A percentile compares a stretch with the other conserved stretches of the same genome.
These are phyloP conservation scores for Dendrolimus kikuchii DNA, from an alignment of 1,140 invertebrate species.

Conservation along the genomic window DNA sequence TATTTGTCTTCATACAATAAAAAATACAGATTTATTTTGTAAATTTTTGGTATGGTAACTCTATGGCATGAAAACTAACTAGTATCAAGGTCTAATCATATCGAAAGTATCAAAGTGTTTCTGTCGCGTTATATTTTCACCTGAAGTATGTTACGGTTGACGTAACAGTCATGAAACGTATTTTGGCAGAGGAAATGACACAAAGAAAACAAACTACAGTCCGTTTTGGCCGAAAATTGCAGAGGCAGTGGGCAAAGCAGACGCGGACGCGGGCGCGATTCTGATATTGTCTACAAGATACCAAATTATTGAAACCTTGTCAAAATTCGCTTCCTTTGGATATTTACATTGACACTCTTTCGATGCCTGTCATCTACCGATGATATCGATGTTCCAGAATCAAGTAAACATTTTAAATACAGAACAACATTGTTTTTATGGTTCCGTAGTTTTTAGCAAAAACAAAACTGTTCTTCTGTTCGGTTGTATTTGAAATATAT, in stretches of 20 bases:
- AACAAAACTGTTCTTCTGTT: too few species aligned
- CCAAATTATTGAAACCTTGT: constrained; percentile 61
- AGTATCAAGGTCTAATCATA: constrained; percentile 10
- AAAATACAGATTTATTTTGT: background rate
- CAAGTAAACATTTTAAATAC: background rate
- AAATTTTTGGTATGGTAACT: constrained; percentile 1
- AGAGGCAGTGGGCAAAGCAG: constrained; percentile 22
- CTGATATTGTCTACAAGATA: constrained; percentile 22
- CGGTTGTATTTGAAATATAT: too few species aligned
- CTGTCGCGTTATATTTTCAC: constrained; percentile 39
- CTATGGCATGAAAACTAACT: background rate
- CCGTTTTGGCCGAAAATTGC: constrained; percentile 55
- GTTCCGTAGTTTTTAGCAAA: too few species aligned
- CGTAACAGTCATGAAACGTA: constrained; percentile 64
- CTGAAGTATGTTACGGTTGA: constrained; percentile 59
- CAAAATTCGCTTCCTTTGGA: constrained; percentile 50
- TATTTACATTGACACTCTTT: constrained; percentile 51
- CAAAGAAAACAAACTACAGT: constrained; percentile 68
- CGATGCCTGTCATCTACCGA: constrained; percentile 13
- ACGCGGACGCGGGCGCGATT: constrained; percentile 22
- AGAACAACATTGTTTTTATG: background rate
- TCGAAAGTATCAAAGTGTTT: constrained; percentile 35
- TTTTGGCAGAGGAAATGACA: constrained; percentile 70
- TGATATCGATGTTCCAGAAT: constrained; percentile 22
- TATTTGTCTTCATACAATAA: too few species aligned